Evolutionary conservation across 2,888 invertebrate species (phyloP).

Genomic region (Selenia dentaria): DNA sequence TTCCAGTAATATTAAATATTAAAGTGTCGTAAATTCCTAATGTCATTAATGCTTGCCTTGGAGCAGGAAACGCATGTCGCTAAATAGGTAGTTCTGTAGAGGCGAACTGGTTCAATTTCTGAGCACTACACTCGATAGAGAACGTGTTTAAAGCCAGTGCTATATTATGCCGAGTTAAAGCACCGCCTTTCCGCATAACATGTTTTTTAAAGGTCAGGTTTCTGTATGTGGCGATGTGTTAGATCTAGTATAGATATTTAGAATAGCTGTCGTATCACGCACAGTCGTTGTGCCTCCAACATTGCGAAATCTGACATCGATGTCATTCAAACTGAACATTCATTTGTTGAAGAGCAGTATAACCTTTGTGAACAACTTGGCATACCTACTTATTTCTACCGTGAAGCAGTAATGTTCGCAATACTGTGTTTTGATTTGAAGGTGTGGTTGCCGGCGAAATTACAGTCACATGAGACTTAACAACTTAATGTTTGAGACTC

Average conservation of each 20-base stretch:
- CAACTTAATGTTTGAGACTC: too few species aligned
- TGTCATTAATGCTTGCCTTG: conserved; percentile 31
- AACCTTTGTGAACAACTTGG: too few species aligned
- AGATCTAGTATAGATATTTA: conserved; percentile 12
- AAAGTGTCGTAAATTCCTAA: conserved; percentile 34
- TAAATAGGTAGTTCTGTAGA: conserved; percentile 42
- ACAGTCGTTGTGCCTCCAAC: not conserved
- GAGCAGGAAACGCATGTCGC: conserved; percentile 48
- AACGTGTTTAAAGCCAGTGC: conserved; percentile 24
- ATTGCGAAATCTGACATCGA: not conserved
- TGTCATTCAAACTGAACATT: not conserved
- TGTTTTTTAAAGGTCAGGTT: conserved; percentile 30
- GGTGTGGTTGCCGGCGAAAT: too few species aligned
- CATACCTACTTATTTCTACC: too few species aligned
- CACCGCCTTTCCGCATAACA: conserved; percentile 36
- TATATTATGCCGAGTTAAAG: conserved; percentile 25
- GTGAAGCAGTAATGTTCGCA: too few species aligned
- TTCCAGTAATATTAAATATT: conserved; percentile 17
- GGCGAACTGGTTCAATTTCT: conserved; percentile 47
- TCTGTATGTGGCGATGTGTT: conserved; percentile 18
- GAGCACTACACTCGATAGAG: conserved; percentile 37
- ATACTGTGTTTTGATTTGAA: too few species aligned
- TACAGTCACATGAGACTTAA: too few species aligned
- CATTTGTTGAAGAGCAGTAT: too few species aligned
- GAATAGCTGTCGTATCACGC: conserved; percentile 4